phyloP scores from a whole-genome alignment of 2,888 invertebrate genomes.

The Cosmia pyralina region DNA sequence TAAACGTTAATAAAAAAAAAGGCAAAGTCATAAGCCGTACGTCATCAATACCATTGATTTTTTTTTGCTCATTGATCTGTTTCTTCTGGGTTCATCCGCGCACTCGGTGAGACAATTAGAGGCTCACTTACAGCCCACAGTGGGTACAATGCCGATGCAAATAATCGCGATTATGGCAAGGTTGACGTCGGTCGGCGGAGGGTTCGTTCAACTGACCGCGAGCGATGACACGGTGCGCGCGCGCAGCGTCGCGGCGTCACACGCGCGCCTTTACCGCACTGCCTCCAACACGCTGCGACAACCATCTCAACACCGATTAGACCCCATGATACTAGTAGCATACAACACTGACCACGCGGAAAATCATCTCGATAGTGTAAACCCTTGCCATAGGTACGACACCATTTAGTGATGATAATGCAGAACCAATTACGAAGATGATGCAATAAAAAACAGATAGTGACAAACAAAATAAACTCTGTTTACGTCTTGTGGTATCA shows the following conservation, averaged over 20 bases:
- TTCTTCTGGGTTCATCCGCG: constrained; percentile 59
- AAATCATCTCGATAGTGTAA: constrained; percentile 10
- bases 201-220: constrained; percentile 90
- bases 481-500: constrained; percentile 26
- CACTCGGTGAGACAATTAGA: constrained; percentile 79
- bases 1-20: constrained; percentile 44
- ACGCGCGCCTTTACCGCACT: constrained; percentile 69
- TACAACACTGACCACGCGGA: constrained; percentile 18
- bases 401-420: constrained; percentile 32
- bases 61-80: constrained; percentile 30
- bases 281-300: constrained; percentile 65
- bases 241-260: constrained; percentile 84
- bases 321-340: constrained; percentile 21
- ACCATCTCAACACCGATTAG: constrained; percentile 51
- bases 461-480: constrained; percentile 44
- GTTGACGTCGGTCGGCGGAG: constrained; percentile 87
- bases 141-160: constrained; percentile 88
- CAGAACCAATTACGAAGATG: constrained; percentile 47
- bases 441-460: constrained; percentile 56
- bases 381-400: not conserved
- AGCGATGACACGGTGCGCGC: constrained; percentile 88
- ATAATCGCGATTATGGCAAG: constrained; percentile 90
- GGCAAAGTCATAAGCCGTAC: constrained; percentile 40
- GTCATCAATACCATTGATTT: not conserved
- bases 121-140: constrained; percentile 78